These are phyloP conservation scores for Drosophila cyrtoloma DNA, from an alignment of 2,888 invertebrate genomes.

Conservation along the genomic window DNA sequence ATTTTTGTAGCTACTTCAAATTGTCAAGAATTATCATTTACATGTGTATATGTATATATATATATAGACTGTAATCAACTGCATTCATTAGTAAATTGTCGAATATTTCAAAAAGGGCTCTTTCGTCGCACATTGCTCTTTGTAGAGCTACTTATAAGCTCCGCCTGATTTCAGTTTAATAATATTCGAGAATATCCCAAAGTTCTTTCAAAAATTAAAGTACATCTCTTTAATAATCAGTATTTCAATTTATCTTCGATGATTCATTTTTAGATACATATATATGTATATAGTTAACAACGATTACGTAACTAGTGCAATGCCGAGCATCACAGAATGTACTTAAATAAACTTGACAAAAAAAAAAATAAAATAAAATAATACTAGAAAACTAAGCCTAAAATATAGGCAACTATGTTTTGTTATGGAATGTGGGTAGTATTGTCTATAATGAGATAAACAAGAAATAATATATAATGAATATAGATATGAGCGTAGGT, in stretches of 20 bases:
- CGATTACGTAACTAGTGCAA: constrained; percentile 16
- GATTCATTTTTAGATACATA: background rate
- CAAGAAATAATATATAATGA: constrained; percentile 25
- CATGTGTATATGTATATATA: background rate
- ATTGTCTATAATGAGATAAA: constrained; percentile 34
- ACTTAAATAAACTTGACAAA: constrained; percentile 29
- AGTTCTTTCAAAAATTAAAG: background rate
- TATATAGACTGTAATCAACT: background rate
- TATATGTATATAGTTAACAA: background rate
- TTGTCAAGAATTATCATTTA: background rate
- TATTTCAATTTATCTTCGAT: background rate
- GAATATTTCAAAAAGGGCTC: background rate
- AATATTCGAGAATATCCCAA: background rate
- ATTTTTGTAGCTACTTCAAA: background rate
- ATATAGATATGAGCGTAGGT: background rate
- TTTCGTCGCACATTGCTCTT: too few relatives aligned
- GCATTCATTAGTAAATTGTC: background rate
- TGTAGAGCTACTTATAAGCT: background rate
- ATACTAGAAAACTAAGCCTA: constrained; percentile 8
- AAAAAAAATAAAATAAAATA: constrained; percentile 8
- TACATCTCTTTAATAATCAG: background rate
- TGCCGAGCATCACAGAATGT: constrained; percentile 29
- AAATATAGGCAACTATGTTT: constrained; percentile 5
- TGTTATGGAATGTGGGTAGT: constrained; percentile 22
- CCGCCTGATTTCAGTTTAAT: background rate